These are phyloP conservation scores for Myzus persicae DNA, from an alignment of 1,140 invertebrate species.

Conservation along the genomic window DNA sequence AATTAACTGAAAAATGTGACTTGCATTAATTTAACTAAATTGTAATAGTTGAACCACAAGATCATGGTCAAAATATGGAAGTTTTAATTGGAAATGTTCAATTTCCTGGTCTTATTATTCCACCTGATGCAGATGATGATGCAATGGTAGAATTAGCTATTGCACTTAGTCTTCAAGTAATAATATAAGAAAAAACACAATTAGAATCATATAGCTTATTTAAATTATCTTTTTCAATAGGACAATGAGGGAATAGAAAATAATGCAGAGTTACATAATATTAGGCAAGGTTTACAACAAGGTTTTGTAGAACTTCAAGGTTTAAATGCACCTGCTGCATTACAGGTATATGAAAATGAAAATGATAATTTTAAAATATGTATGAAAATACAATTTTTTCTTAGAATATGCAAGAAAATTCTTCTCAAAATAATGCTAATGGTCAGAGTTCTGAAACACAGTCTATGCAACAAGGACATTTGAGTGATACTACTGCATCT, in stretches of 20 bases:
- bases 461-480: constrained; percentile 67
- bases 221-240: background rate
- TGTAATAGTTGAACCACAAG: constrained; percentile 49
- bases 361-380: background rate
- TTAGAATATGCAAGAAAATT: constrained; percentile 63
- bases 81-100: constrained; percentile 56
- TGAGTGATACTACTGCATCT: constrained; percentile 82
- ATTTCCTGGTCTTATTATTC: constrained; percentile 71
- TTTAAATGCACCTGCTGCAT: constrained; percentile 39
- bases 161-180: constrained; percentile 87
- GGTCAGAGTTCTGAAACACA: constrained; percentile 50
- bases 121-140: constrained; percentile 92
- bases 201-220: background rate
- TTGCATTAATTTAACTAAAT: background rate
- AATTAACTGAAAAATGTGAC: background rate
- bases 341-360: background rate
- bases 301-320: constrained; percentile 65
- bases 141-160: constrained; percentile 96
- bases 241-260: constrained; percentile 37
- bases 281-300: constrained; percentile 64
- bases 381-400: constrained; percentile 60
- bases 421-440: constrained; percentile 60
- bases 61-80: constrained; percentile 53
- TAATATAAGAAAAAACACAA: background rate
- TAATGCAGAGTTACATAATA: constrained; percentile 60